Conservation (phyloP, 2,113 vertebrate genomes). For the Platanista minor region DNA sequence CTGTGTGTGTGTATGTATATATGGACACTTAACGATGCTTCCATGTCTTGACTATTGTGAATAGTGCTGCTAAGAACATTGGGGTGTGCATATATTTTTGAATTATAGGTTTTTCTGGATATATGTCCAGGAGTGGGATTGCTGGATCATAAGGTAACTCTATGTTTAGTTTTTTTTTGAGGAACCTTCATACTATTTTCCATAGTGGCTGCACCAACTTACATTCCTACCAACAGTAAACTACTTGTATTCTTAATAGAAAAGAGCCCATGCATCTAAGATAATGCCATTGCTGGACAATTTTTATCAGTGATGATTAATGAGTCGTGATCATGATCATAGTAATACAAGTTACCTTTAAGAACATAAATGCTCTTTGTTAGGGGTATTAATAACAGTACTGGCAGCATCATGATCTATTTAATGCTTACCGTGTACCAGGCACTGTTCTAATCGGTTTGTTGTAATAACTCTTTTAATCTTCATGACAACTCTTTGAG, state of each 20-base stretch:
- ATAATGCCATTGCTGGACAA: too few species aligned
- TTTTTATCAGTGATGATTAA: background rate
- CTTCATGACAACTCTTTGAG: background rate
- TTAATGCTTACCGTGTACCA: too few species aligned
- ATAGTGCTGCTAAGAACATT: background rate
- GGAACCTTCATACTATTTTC: background rate
- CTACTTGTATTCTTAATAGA: background rate
- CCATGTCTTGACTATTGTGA: background rate
- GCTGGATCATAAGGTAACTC: background rate
- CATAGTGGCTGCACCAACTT: background rate
- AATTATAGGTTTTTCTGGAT: background rate
- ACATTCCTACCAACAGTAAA: background rate
- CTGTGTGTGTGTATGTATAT: accelerated
- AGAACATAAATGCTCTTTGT: background rate
- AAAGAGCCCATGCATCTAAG: background rate
- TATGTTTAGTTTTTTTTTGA: background rate
- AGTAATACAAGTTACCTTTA: background rate
- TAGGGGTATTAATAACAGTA: background rate
- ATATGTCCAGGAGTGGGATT: background rate
- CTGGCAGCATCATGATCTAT: too few species aligned
- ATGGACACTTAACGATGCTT: background rate
- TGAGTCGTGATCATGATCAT: background rate
- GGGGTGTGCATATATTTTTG: background rate
- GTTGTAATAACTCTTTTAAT: background rate
- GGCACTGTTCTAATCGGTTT: background rate